phyloP scores from a whole-genome alignment of 53 echinoderm and acorn worm species.

The Holothuria leucospilota region DNA sequence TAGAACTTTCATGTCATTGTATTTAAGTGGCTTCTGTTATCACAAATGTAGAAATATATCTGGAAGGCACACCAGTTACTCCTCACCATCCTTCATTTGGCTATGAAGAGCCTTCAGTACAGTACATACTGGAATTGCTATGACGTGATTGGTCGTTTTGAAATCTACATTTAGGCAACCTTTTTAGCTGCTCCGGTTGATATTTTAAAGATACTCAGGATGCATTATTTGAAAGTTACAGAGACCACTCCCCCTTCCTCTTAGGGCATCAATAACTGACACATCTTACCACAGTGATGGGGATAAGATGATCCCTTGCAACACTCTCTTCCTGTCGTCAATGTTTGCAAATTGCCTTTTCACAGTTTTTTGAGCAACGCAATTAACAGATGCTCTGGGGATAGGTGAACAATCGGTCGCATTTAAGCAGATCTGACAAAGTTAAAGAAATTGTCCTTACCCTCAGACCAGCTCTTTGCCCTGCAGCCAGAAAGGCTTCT shows the following conservation, averaged over 20 bases:
- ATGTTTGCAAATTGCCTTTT: slow-evolving; percentile 42
- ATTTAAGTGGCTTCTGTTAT: too few species aligned
- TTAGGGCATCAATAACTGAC: slow-evolving; percentile 7
- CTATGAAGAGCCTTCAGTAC: too few species aligned
- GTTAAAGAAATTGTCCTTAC: background rate
- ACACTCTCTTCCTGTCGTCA: slow-evolving; percentile 30
- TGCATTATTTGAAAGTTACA: too few species aligned
- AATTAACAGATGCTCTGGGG: slow-evolving; percentile 43
- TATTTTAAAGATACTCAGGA: too few species aligned
- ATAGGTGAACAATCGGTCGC: slow-evolving; percentile 32
- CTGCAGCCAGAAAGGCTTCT: slow-evolving; percentile 26
- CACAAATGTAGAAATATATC: too few species aligned
- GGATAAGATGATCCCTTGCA: background rate
- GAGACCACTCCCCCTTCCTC: background rate
- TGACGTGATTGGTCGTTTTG: too few species aligned
- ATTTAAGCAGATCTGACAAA: background rate
- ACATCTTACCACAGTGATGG: background rate
- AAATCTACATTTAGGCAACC: too few species aligned
- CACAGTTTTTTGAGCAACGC: slow-evolving; percentile 41
- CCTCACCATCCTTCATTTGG: too few species aligned
- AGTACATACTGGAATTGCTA: too few species aligned
- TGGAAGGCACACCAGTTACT: too few species aligned
- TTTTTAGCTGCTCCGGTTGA: too few species aligned
- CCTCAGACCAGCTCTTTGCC: background rate
- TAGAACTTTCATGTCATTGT: too few species aligned